Percentiles rank a stretch among this genome's conserved stretches.
These are phyloP conservation scores for Rhimphoctona megacephalus DNA, from an alignment of 2,888 invertebrate species.

Conservation along the genomic window DNA sequence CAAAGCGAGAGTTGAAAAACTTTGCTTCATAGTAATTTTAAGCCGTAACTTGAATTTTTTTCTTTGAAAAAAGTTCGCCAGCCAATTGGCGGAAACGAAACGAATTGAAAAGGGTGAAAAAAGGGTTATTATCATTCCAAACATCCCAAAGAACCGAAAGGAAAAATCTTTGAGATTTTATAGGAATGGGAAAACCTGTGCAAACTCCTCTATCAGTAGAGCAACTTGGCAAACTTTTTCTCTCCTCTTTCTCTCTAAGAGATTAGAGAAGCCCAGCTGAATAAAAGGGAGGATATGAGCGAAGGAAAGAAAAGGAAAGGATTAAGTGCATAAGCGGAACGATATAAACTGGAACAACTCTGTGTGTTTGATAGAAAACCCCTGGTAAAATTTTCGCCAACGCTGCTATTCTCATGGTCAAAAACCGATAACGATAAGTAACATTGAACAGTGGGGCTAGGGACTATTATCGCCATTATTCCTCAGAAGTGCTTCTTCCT, in stretches of 20 bases:
- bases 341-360: slow-evolving; percentile 34
- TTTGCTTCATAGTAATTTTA: not conserved
- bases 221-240: slow-evolving; percentile 43
- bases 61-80: not conserved
- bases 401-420: slow-evolving; percentile 59
- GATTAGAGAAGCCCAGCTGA: slow-evolving; percentile 46
- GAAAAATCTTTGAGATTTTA: slow-evolving; percentile 47
- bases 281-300: slow-evolving; percentile 37
- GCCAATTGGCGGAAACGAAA: not conserved
- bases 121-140: slow-evolving; percentile 38
- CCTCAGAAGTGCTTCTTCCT: slow-evolving; percentile 32
- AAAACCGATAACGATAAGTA: slow-evolving; percentile 67
- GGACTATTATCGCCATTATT: slow-evolving; percentile 34
- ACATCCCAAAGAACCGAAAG: slow-evolving; percentile 12
- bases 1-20: slow-evolving; percentile 1
- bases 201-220: slow-evolving; percentile 46
- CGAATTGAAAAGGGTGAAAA: slow-evolving; percentile 3
- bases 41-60: slow-evolving; percentile 1
- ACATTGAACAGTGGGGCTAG: not conserved
- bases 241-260: slow-evolving; percentile 9
- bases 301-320: slow-evolving; percentile 48
- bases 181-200: slow-evolving; percentile 33
- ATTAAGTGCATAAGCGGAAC: slow-evolving; percentile 56
- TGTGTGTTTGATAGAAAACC: slow-evolving; percentile 24
- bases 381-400: slow-evolving; percentile 56